phyloP scores from a whole-genome alignment of 2,888 invertebrate genomes.

The Melieria picta region DNA sequence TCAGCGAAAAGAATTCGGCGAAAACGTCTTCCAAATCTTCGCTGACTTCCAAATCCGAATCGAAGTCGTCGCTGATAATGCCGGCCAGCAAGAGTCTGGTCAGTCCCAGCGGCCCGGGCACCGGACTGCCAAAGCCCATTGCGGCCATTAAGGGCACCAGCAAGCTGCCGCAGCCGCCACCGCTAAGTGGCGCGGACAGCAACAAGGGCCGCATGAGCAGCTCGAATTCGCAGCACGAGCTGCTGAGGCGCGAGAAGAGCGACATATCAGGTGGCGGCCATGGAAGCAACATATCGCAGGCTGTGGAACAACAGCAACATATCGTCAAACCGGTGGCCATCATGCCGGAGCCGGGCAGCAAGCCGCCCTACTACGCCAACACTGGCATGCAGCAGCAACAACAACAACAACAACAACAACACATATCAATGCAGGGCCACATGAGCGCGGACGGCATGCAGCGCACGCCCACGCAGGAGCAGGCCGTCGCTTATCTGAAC shows the following conservation, averaged over 20 bases:
- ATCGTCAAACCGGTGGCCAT: constrained; percentile 52
- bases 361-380: constrained; percentile 51
- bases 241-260: constrained; percentile 68
- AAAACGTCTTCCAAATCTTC: constrained; percentile 67
- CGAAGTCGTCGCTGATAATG: constrained; percentile 59
- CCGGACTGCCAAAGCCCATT: constrained; percentile 90
- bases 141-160: constrained; percentile 91
- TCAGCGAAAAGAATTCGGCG: constrained; percentile 65
- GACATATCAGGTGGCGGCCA: constrained; percentile 58
- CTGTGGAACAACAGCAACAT: constrained; percentile 46
- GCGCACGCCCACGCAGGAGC: constrained; percentile 34
- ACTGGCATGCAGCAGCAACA: constrained; percentile 38
- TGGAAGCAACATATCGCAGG: constrained; percentile 31
- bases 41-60: constrained; percentile 56
- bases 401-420: constrained; percentile 16
- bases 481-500: constrained; percentile 37
- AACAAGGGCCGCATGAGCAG: constrained; percentile 45
- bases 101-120: constrained; percentile 60
- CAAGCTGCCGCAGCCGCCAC: constrained; percentile 73
- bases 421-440: constrained; percentile 12
- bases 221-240: constrained; percentile 46
- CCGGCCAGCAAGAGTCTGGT: constrained; percentile 49
- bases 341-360: constrained; percentile 37
- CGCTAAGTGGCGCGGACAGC: constrained; percentile 58
- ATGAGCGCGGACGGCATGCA: constrained; percentile 24